Conservation (phyloP, 2,888 invertebrate genomes). For the Blastobasis adustella region DNA sequence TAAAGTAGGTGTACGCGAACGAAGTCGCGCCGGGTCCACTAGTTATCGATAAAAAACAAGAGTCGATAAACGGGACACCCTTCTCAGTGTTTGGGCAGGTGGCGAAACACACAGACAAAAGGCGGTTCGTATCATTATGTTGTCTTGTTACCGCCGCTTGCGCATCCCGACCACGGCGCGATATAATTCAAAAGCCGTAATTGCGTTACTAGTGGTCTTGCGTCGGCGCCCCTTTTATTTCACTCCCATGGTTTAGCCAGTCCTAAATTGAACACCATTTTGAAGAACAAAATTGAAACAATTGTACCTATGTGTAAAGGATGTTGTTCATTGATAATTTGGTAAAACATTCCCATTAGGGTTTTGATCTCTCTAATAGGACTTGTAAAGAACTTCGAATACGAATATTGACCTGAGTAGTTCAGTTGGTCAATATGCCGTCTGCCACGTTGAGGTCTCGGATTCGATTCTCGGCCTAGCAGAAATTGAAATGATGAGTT, state of each 20-base stretch:
- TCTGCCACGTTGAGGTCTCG: no score
- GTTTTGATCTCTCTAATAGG: no score
- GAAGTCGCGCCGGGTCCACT: no score
- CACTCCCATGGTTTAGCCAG: constrained; percentile 25
- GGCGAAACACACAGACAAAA: constrained; percentile 71
- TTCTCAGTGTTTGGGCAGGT: constrained; percentile 66
- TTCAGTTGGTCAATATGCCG: no score
- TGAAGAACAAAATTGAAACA: background rate
- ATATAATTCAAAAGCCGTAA: constrained; percentile 59
- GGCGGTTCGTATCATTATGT: constrained; percentile 67
- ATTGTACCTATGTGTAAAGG: no score
- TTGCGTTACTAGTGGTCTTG: constrained; percentile 52
- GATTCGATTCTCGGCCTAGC: no score
- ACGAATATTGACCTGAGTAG: no score
- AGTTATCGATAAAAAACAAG: constrained; percentile 12
- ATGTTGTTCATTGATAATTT: no score
- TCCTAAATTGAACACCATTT: background rate
- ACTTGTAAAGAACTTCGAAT: no score
- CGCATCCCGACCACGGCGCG: constrained; percentile 52
- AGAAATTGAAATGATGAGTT: no score
- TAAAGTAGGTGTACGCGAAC: no score
- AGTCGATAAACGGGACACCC: constrained; percentile 20
- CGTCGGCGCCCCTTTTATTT: constrained; percentile 25
- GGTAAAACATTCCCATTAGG: no score
- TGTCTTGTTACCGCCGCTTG: constrained; percentile 70